These are phyloP conservation scores for Deilephila elpenor DNA, from an alignment of 2,888 invertebrate species.

Conservation along the genomic window DNA sequence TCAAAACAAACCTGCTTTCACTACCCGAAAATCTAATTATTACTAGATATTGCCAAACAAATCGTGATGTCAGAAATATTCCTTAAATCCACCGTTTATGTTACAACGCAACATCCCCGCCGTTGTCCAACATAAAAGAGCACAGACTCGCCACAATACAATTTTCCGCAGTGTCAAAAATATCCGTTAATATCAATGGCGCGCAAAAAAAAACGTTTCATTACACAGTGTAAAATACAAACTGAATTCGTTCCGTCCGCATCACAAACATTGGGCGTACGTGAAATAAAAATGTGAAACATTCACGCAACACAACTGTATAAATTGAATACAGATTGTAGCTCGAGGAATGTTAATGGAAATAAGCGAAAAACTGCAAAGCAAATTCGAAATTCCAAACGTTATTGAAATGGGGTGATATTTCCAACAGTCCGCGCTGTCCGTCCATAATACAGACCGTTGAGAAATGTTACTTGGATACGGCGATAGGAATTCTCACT, in stretches of 20 bases:
- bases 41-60: not conserved
- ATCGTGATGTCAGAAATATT: not conserved
- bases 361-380: conserved; percentile 46
- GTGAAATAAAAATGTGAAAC: conserved; percentile 26
- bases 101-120: not conserved
- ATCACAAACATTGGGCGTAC: not conserved
- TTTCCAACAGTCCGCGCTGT: conserved; percentile 20
- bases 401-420: conserved; percentile 35
- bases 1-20: too few relatives aligned
- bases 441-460: conserved; percentile 12
- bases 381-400: conserved; percentile 45
- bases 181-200: conserved; percentile 3
- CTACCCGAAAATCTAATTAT: not conserved
- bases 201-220: conserved; percentile 10
- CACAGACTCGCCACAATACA: not conserved
- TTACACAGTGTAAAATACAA: conserved; percentile 8
- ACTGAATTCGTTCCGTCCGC: conserved; percentile 10
- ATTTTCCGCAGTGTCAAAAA: conserved; percentile 4
- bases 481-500: conserved; percentile 7
- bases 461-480: conserved; percentile 21
- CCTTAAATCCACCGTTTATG: not conserved
- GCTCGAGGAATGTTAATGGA: conserved; percentile 51
- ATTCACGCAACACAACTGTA: conserved; percentile 35
- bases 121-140: not conserved
- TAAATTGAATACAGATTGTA: conserved; percentile 52